These are phyloP conservation scores for Aptenodytes patagonicus DNA, from an alignment of 2,113 vertebrate genomes.

Conservation along the genomic window DNA sequence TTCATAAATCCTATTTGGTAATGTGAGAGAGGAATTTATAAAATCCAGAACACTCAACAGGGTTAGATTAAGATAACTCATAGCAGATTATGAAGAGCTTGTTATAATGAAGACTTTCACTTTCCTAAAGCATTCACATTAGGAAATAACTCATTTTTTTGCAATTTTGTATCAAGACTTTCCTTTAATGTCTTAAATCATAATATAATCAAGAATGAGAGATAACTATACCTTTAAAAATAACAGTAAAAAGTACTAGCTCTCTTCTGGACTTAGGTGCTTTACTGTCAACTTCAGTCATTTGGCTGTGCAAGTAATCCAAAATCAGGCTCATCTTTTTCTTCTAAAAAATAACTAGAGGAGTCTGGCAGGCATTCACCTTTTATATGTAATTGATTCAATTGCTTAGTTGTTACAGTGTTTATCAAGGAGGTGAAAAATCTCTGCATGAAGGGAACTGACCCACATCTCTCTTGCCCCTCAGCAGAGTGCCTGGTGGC, in stretches of 20 bases:
- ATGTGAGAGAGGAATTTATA: not conserved
- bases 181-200: not conserved
- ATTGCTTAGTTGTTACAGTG: not conserved
- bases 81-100: not conserved
- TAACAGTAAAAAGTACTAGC: not conserved
- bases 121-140: not conserved
- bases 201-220: not conserved
- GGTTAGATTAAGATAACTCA: not conserved
- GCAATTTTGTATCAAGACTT: not conserved
- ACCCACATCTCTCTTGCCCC: not conserved
- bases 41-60: not conserved
- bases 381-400: too few species aligned
- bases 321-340: not conserved
- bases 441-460: not conserved
- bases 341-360: not conserved
- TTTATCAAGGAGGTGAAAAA: not conserved
- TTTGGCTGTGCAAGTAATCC: not conserved
- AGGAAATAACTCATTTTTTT: not conserved
- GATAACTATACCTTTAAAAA: not conserved
- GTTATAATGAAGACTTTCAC: not conserved
- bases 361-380: not conserved
- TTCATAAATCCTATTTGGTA: not conserved
- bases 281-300: not conserved
- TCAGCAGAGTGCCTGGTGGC: not conserved
- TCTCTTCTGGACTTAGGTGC: not conserved